Conservation (phyloP, 64 coral and sea anemone species). For the Porites lutea region DNA sequence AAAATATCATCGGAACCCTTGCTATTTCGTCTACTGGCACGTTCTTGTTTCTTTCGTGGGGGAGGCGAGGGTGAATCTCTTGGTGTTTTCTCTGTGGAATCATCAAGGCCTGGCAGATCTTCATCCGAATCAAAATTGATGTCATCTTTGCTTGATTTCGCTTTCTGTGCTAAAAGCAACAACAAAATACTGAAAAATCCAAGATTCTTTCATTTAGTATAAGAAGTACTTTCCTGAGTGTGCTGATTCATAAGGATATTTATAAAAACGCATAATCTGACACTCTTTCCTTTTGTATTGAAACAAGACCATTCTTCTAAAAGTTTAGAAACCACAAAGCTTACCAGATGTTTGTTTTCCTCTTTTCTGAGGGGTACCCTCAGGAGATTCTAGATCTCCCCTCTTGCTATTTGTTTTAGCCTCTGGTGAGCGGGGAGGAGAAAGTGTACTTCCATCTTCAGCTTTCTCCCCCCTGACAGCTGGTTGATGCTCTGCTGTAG, state of each 20-base stretch:
- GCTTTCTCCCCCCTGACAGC: background rate
- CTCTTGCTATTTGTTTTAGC: background rate
- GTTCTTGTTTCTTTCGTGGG: slow-evolving; percentile 11
- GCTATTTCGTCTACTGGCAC: slow-evolving; percentile 6
- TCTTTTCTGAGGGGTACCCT: slow-evolving; percentile 26
- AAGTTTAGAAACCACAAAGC: too few relatives aligned
- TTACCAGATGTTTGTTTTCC: slow-evolving; percentile 4
- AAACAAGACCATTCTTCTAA: too few relatives aligned
- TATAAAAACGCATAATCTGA: too few relatives aligned
- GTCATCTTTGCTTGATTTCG: slow-evolving; percentile 66
- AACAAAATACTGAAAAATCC: background rate
- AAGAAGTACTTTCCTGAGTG: too few relatives aligned
- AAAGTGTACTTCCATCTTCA: background rate
- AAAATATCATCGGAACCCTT: slow-evolving; percentile 72
- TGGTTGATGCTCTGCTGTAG: slow-evolving; percentile 27
- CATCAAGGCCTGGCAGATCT: slow-evolving; percentile 84
- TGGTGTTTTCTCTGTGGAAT: slow-evolving; percentile 7
- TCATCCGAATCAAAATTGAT: slow-evolving; percentile 90
- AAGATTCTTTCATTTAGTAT: too few relatives aligned
- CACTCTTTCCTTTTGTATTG: too few relatives aligned
- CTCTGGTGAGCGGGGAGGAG: slow-evolving; percentile 18
- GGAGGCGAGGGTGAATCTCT: background rate
- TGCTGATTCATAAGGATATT: too few relatives aligned
- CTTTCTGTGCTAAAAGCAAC: background rate
- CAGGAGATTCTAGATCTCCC: background rate